Evolutionary conservation across 2,113 vertebrate genomes (phyloP), one percentile per base, ranked within the genome.

Genomic region (Pantherophis guttatus): DNA sequence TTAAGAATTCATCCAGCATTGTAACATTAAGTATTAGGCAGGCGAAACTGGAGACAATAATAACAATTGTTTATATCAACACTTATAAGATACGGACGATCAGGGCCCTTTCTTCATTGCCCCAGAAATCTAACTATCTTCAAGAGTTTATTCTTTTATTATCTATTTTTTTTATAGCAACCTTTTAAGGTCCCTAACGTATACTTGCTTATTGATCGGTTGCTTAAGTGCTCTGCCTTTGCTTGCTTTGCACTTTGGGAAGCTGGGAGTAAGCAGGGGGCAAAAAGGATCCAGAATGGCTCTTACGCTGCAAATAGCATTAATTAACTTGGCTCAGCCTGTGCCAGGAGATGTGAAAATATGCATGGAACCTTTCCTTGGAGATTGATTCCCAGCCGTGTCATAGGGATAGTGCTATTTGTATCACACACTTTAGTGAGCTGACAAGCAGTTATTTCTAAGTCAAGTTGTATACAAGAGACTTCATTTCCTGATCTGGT

Each of bases 401-500:
- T 0, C 1, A 3, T 0, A 0, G 54, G 3, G 5, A 33, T 95
- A 39, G 0, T n/a, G 26, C n/a, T 52, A 8, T 93, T 93, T 55
- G 91, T 94, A 86, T 12, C 39, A 4, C 10, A 1, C 89, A 93
- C 29, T 52, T 93, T 86, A 87, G 91, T 23, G 86, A 90, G 44
- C 39, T 95, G 94, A 94, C 90, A 96, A 91, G 86, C 90, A 91
- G 92, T 0, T 9, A 23, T 57, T 95, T 93, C 70, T 91, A 94
- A 75, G 7, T 0, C 0, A 55, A 88, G 89, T 90, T 54, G 59
- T 26, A 55, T 92, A 91, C 29, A 91, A 87, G 57, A 24, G 87
- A 94, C 39, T 81, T 85, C 91, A 87, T 58, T 87, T 93, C 81
- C 58, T 1, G 0, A n/a, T 29, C 91, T 2, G 0, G 57, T 94